A percentile compares a stretch with the other conserved stretches of the same genome.
Conservation (phyloP, 2,888 invertebrate genomes). For the Cepaea hortensis region DNA sequence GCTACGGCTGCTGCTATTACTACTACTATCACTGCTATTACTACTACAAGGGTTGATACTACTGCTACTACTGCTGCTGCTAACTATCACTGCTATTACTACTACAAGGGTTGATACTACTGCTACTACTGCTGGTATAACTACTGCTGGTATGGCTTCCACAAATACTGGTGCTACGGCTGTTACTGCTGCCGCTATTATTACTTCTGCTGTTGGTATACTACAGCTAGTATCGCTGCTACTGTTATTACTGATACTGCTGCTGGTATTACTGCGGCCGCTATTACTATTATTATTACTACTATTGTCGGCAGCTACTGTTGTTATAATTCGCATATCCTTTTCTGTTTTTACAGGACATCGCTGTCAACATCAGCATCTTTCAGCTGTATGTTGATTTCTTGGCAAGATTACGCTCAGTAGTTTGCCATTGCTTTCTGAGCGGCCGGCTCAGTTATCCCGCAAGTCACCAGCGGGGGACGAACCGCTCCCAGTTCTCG, state of each 20-base stretch:
- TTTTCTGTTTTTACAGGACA: too few relatives aligned
- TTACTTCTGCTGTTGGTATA: not conserved
- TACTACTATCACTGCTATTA: not conserved
- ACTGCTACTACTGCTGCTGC: constrained; percentile 8
- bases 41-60: too few relatives aligned
- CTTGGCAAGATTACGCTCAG: too few relatives aligned
- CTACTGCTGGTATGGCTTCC: too few relatives aligned
- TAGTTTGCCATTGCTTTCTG: too few relatives aligned
- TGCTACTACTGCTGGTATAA: not conserved
- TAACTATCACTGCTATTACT: not conserved
- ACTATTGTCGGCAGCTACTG: not conserved
- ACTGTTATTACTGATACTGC: not conserved
- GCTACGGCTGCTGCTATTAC: not conserved
- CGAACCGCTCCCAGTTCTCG: too few relatives aligned
- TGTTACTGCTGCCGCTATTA: constrained; percentile 28
- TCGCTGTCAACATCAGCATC: too few relatives aligned
- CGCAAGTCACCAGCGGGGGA: too few relatives aligned
- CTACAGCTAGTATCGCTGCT: not conserved
- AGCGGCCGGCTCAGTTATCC: too few relatives aligned
- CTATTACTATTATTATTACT: not conserved
- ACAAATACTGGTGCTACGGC: constrained; percentile 16
- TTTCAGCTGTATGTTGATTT: too few relatives aligned
- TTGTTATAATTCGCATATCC: too few relatives aligned
- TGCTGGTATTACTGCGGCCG: not conserved
- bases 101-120: constrained; percentile 27